phyloP scores from a whole-genome alignment of 2,797 vertebrate species.

The Anisognathus igniventris region DNA sequence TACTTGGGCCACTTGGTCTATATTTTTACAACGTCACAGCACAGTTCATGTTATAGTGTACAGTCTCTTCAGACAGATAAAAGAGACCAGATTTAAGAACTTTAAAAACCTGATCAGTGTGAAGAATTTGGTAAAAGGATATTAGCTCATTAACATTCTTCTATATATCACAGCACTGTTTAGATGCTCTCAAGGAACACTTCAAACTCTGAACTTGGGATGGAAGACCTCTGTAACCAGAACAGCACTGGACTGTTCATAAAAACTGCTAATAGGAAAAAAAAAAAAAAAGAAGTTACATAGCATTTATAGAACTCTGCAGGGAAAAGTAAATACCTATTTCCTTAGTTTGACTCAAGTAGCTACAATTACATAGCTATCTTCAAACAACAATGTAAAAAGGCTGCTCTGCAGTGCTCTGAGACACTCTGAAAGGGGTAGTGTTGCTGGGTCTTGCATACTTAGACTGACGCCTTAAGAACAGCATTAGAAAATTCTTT shows the following conservation, averaged over 20 bases:
- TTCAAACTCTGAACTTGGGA: not conserved
- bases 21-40: not conserved
- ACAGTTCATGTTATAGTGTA: not conserved
- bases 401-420: not conserved
- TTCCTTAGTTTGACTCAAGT: not conserved
- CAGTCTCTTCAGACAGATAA: not conserved
- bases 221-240: not conserved
- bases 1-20: not conserved
- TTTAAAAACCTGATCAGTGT: not conserved
- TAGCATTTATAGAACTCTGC: not conserved
- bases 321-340: not conserved
- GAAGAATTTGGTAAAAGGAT: not conserved
- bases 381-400: not conserved
- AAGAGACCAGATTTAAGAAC: not conserved
- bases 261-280: not conserved
- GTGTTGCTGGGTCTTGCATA: not conserved
- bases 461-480: not conserved
- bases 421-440: not conserved
- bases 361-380: not conserved
- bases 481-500: conserved; percentile 6
- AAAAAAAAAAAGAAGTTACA: not conserved
- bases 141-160: not conserved
- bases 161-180: not conserved
- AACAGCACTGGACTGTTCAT: not conserved
- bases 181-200: not conserved